Base-by-base conservation (phyloP, 2,797 vertebrate genomes). In the Darevskia nairensis region DNA sequence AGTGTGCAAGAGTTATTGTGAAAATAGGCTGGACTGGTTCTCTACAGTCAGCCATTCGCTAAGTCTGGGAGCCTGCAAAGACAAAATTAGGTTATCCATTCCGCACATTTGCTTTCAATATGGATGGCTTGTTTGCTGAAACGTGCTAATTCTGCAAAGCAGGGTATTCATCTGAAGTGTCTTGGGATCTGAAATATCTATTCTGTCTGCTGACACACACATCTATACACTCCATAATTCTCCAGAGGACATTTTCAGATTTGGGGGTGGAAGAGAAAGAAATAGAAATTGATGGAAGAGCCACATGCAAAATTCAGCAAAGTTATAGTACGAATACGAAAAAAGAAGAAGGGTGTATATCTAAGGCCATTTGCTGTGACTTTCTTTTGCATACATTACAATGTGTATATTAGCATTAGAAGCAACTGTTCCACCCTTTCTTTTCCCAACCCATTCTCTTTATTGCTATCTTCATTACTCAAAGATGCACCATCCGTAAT, bases 41-140 rank as follows among this genome's bases (percentile, higher is more conserved):
- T 6, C 23, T 82, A 90, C 13, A 87, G 64, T 19, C 44, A 83
- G 83, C 32, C 21, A 29, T 87, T 88, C 88, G 72, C 80, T 85
- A 3, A 25, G 76, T 77, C n/a, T 55, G 68, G n/a, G 13, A 84
- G 84, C 66, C 90, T 90, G 89, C 41, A 79, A 89, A 89, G 92
- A 93, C 0, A 69, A 11, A 82, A 88, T 84, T 69, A 85, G 46
- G 27, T 3, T 82, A 44, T 69, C 86, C 66, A 27, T 91, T 92
- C 85, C 68, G 91, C 61, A 46, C 29, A 23, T 8, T 77, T 61
- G 78, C 44, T 86, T 41, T 19, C 89, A 89, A 91, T 84, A 89
- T 85, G 66, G 90, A 85, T 86, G n/a, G 41, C 89, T 91, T 94
- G 89, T 61, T 82, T 86, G 76, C 32, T 90, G 90, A 89, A 68